Percentiles rank a stretch among this genome's conserved stretches.
phyloP scores from a whole-genome alignment of 2,888 invertebrate species.

The Lamellibrachia columna region DNA sequence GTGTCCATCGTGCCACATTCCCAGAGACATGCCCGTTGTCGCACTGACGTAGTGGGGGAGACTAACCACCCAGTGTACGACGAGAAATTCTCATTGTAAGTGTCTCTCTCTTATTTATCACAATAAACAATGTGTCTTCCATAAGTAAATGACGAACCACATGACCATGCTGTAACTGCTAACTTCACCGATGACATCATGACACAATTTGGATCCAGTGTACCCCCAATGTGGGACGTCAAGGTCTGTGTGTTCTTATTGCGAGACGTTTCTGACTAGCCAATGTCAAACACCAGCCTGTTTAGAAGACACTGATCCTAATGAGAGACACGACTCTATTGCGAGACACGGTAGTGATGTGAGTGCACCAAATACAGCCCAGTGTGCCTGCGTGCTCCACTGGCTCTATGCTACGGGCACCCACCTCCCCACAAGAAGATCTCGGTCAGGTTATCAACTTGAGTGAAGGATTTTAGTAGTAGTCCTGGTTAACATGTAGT shows the following conservation, averaged over 20 bases:
- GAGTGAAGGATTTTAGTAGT: background rate
- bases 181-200: background rate
- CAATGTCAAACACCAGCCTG: conserved; percentile 10
- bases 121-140: background rate
- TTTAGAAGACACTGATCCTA: background rate
- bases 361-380: background rate
- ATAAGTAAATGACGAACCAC: background rate
- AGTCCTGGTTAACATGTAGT: background rate
- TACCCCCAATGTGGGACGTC: background rate
- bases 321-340: background rate
- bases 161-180: background rate
- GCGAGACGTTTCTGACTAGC: background rate
- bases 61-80: background rate
- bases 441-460: background rate
- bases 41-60: background rate
- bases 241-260: background rate
- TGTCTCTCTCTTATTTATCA: background rate
- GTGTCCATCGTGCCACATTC: background rate
- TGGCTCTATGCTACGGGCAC: no score
- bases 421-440: background rate
- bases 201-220: background rate
- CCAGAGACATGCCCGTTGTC: background rate
- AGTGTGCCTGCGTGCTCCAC: background rate
- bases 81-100: background rate
- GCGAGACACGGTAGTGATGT: background rate